Conservation (phyloP, 23 tunicate species). For the Styela clava region DNA sequence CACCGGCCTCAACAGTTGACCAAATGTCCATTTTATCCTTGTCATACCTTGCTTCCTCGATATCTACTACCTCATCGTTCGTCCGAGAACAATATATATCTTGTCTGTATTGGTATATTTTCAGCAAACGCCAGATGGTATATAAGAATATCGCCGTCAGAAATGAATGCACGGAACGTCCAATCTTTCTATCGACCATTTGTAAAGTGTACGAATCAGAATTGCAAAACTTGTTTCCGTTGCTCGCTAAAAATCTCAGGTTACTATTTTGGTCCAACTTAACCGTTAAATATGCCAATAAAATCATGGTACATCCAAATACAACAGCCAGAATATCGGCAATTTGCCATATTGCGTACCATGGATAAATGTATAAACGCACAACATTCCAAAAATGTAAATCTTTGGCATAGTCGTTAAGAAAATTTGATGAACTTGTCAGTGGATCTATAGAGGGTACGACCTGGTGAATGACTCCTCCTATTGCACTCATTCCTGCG, state of each 20-base stretch:
- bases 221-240: background rate
- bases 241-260: background rate
- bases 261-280: background rate
- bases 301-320: background rate
- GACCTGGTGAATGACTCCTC: slow-evolving; percentile 9
- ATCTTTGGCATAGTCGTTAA: background rate
- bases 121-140: background rate
- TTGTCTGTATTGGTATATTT: background rate
- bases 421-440: background rate
- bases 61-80: background rate
- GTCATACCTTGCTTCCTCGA: background rate
- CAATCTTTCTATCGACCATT: background rate
- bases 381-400: slow-evolving; percentile 1
- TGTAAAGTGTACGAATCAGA: background rate
- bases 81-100: background rate
- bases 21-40: background rate
- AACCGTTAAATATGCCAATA: background rate
- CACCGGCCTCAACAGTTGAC: background rate
- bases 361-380: slow-evolving; percentile 3
- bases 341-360: slow-evolving; percentile 11
- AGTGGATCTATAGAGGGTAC: slow-evolving; percentile 8
- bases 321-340: slow-evolving; percentile 9
- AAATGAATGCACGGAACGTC: background rate
- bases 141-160: background rate
- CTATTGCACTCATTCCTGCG: slow-evolving; percentile 1